Percentiles rank a stretch among this genome's conserved stretches.
Conservation (phyloP, 2,888 invertebrate genomes). For the Smittia aterrima region DNA sequence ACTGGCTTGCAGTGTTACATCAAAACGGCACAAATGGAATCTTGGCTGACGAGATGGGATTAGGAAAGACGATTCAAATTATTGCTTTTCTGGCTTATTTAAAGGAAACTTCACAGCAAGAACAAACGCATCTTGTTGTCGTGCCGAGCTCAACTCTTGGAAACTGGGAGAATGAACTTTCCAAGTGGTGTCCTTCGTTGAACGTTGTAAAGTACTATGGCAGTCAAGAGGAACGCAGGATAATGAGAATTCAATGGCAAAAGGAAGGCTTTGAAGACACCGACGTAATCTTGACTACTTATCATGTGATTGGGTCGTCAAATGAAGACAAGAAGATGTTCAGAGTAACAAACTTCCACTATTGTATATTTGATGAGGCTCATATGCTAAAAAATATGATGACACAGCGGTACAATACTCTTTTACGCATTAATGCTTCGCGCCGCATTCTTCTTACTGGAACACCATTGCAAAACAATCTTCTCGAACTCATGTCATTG, state of each 20-base stretch:
- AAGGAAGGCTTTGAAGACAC: conserved; percentile 66
- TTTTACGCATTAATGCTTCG: conserved; percentile 84
- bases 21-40: conserved; percentile 89
- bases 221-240: conserved; percentile 76
- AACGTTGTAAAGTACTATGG: conserved; percentile 89
- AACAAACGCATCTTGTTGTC: conserved; percentile 85
- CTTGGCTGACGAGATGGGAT: conserved; percentile 95
- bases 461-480: conserved; percentile 94
- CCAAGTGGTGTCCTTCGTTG: conserved; percentile 73
- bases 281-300: conserved; percentile 84
- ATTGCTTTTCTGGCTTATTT: conserved; percentile 88
- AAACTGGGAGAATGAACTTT: conserved; percentile 79
- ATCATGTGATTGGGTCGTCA: conserved; percentile 62
- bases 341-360: conserved; percentile 83
- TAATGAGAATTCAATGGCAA: conserved; percentile 72
- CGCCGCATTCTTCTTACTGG: conserved; percentile 88
- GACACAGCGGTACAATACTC: conserved; percentile 82
- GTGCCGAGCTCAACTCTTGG: conserved; percentile 96
- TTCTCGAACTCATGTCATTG: conserved; percentile 92
- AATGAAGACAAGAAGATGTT: conserved; percentile 89
- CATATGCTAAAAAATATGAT: conserved; percentile 99
- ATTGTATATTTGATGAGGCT: conserved; percentile 95
- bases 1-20: conserved; percentile 90
- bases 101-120: conserved; percentile 71
- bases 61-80: conserved; percentile 93